Percentiles rank a stretch among this genome's conserved stretches.
phyloP scores from a whole-genome alignment of 2,113 vertebrate species.

The Nesogale talazaci region DNA sequence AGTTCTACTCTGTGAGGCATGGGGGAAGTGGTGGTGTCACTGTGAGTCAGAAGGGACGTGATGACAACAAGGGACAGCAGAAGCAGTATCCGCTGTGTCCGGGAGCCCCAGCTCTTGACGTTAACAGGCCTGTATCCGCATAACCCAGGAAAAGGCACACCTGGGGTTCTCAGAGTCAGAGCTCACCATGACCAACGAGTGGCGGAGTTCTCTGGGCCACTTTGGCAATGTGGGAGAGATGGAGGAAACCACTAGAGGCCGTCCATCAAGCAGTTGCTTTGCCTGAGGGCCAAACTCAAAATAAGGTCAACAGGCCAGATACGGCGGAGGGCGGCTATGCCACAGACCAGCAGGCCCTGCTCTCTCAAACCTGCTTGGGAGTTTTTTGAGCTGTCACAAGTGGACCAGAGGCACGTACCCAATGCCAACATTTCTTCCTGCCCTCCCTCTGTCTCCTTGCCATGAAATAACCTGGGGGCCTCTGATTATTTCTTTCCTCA shows the following conservation, averaged over 20 bases:
- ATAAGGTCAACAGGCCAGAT: not conserved
- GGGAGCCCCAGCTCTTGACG: not conserved
- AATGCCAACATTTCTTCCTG: not conserved
- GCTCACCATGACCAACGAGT: not conserved
- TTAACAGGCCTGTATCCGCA: not conserved
- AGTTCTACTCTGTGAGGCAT: not conserved
- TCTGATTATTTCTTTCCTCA: slow-evolving; percentile 25
- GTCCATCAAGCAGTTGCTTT: slow-evolving; percentile 5
- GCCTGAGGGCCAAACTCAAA: slow-evolving; percentile 17
- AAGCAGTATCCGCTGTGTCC: too few relatives aligned
- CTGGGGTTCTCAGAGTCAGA: not conserved
- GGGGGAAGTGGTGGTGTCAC: too few relatives aligned
- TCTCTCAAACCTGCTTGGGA: not conserved
- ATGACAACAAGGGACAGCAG: too few relatives aligned
- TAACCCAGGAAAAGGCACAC: not conserved
- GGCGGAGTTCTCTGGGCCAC: not conserved
- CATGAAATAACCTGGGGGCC: not conserved
- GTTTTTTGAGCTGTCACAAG: not conserved
- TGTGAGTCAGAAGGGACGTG: not conserved
- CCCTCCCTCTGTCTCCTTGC: not conserved
- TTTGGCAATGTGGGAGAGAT: not conserved
- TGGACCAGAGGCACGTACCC: not conserved
- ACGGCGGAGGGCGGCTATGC: not conserved
- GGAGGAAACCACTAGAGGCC: not conserved
- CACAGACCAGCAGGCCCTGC: not conserved